Evolutionary conservation across 2,888 invertebrate species (phyloP), one percentile per base, ranked within the genome.

Genomic region (Zygothrica quintamaculata): DNA sequence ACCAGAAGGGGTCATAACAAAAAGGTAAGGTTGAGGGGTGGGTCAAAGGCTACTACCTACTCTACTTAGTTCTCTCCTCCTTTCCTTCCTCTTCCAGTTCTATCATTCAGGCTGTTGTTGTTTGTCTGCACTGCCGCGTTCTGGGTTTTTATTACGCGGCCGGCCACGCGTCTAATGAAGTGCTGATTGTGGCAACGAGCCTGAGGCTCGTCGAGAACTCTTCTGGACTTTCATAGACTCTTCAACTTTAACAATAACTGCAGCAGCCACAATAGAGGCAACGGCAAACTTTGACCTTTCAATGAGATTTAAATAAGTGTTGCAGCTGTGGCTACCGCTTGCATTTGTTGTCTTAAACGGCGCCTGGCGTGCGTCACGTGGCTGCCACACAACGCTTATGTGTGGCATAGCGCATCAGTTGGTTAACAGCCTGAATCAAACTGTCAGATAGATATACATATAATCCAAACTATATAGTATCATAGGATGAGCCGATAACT

Each of bases 121-220:
- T 25, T 33, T 62, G 57, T 62, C 58, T 55, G 74, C 48, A 50
- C 57, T 18, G 59, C 13, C 66, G 73, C 73, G 66, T 40, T 72
- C 56, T 33, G 47, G 58, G 40, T 57, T 50, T 69, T 71, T 58
- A 65, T 69, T 53, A 47, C 57, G 71, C 72, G 72, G 48, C 69
- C 53, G 34, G 79, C 69, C 88, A 89, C 89, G 88, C 81, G 87
- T 81, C 88, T 87, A 89, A 88, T 89, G 84, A 86, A 88, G 84
- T 77, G 77, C 77, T 58, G 74, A 77, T 72, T 84, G 84, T 80
- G 57, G 44, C 64, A 58, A 36, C 37, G 58, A 65, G 53, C 61
- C 55, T 62, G 43, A 44, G 65, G 66, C 55, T 31, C 29, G 59
- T 22, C 15, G 50, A 74, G 75, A 42, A 51, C 70, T 51, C 66